Base-by-base conservation (phyloP, 2,113 vertebrate genomes). In the Salvelinus namaycush region DNA sequence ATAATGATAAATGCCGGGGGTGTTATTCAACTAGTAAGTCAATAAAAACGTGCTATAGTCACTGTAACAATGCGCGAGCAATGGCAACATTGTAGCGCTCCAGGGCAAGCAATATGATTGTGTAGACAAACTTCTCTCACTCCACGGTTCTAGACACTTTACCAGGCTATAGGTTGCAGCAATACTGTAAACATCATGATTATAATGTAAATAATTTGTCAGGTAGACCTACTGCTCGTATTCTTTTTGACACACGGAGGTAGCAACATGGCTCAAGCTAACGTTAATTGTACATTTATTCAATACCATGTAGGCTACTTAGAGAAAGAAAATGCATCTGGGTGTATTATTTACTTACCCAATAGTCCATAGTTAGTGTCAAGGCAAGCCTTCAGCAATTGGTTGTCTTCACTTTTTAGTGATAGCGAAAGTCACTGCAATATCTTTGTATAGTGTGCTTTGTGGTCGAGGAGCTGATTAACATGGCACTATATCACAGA, bases 361-460 rank as follows among this genome's bases (percentile, higher is more conserved):
- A 86, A 84, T 92, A 92, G 75, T 93, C 91, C 93, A 94, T 94
- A 83, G 78, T 80, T 54, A 76, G 83, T 82, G 82, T 76, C 8
- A 66, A 74, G 72, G 72, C 24, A 67, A 78, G 70, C 16, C 73
- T 60, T 60, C 57, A n/a, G 73, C 66, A 39, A 82, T 78, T 72
- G 34, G 29, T 27, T 60, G 62, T 39, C 34, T n/a, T 4, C 72
- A 68, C 14, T 74, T 70, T 82, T 59, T 29, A 7, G 44, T 71
- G 29, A 69, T 79, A 67, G 5, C 27, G 29, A 65, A 84, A 83
- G 82, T 85, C 75, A 70, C 39, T 44, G 9, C 82, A 76, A 59
- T 34, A 76, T 34, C 39, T 44, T 44, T 44, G 39, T 44, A 11
- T 44, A 11, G 39, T 64, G 76, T 81, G 76, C 79, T 80, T 26